A percentile compares a stretch with the other conserved stretches of the same genome.
Conservation (phyloP, 2,888 invertebrate genomes). For the Drosophila paranaensis region DNA sequence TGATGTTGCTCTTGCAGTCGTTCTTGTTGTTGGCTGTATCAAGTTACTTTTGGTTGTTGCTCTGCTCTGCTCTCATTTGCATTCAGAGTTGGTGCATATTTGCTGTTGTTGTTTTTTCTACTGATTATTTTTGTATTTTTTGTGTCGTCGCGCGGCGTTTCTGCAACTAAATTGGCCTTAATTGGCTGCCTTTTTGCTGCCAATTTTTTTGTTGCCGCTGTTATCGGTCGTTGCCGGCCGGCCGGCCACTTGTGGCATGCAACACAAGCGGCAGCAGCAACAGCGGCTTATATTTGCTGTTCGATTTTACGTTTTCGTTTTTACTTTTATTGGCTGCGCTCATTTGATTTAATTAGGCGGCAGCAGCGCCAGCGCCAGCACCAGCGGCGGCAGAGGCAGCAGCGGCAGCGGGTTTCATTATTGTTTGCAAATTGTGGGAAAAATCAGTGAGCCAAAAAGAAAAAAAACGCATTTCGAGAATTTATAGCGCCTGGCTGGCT, state of each 20-base stretch:
- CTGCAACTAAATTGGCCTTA: conserved; percentile 78
- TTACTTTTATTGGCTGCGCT: conserved; percentile 61
- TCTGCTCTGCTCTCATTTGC: conserved; percentile 79
- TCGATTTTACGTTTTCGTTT: conserved; percentile 28
- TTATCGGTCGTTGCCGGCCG: conserved; percentile 70
- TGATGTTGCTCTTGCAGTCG: conserved; percentile 37
- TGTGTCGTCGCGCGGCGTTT: conserved; percentile 68
- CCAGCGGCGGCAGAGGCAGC: too few relatives aligned
- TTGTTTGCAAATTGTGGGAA: conserved; percentile 81
- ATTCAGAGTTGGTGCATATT: conserved; percentile 57
- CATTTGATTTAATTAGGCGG: conserved; percentile 71
- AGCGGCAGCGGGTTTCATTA: conserved; percentile 62
- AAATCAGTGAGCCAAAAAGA: conserved; percentile 62
- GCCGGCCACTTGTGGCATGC: conserved; percentile 74
- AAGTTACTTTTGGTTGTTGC: conserved; percentile 73
- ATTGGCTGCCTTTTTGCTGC: conserved; percentile 77
- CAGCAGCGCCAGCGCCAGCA: conserved; percentile 30
- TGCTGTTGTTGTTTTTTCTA: conserved; percentile 47
- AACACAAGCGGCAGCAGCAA: conserved; percentile 21
- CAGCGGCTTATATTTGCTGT: conserved; percentile 13
- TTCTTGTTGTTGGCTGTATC: conserved; percentile 62
- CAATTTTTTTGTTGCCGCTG: conserved; percentile 62
- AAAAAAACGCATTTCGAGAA: conserved; percentile 61
- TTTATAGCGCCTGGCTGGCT: conserved; percentile 57
- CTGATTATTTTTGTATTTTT: conserved; percentile 56